Evolutionary conservation across 2,797 vertebrate genomes (phyloP).

Genomic region (Silurus aristotelis): DNA sequence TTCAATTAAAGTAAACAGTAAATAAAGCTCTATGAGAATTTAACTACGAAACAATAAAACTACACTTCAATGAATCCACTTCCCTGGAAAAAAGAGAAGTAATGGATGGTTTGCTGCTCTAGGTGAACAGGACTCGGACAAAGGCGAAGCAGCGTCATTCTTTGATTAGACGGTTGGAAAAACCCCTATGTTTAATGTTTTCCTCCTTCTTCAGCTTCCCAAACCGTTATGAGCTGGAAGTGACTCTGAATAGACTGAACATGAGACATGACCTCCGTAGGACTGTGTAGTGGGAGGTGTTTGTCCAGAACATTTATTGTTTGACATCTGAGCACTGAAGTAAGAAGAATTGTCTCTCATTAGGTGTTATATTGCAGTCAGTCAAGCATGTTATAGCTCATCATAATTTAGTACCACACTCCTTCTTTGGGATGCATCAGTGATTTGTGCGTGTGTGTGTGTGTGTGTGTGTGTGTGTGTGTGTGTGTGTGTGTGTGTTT

Average conservation of each 20-base stretch:
- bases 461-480: slow-evolving; percentile 21
- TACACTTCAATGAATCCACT: not conserved
- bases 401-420: slow-evolving; percentile 66
- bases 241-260: slow-evolving; percentile 19
- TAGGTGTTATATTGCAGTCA: slow-evolving; percentile 65
- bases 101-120: not conserved
- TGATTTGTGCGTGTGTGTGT: slow-evolving; percentile 36
- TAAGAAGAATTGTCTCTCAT: slow-evolving; percentile 54
- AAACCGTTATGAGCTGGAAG: slow-evolving; percentile 35
- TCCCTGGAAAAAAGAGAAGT: not conserved
- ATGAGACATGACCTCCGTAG: slow-evolving; percentile 30
- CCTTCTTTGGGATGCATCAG: slow-evolving; percentile 65
- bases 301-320: slow-evolving; percentile 6
- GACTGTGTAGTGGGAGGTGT: slow-evolving; percentile 12
- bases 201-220: slow-evolving; percentile 37
- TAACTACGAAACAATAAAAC: not conserved
- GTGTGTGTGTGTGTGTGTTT: slow-evolving; percentile 10
- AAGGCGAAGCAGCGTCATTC: not conserved
- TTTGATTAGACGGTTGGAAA: slow-evolving; percentile 38
- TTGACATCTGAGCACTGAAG: slow-evolving; percentile 10
- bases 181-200: slow-evolving; percentile 23
- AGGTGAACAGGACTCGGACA: too few relatives aligned
- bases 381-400: slow-evolving; percentile 73
- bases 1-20: not conserved
- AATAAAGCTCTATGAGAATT: not conserved